A percentile compares a stretch with the other conserved stretches of the same genome.
phyloP scores from a whole-genome alignment of 2,797 vertebrate genomes.

The Acanthornis magna region DNA sequence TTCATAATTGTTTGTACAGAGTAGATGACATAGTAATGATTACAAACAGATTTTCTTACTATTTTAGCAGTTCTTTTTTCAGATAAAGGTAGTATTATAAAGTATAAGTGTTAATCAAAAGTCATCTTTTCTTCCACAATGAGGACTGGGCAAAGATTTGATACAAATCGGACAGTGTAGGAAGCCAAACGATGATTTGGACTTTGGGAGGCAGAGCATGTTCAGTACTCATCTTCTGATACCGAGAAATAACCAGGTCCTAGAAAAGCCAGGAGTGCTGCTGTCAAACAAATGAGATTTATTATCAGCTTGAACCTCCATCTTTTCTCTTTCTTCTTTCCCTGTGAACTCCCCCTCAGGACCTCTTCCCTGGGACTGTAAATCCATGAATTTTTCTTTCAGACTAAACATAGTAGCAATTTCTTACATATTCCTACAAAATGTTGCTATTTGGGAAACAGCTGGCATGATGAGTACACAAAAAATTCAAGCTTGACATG shows the following conservation, averaged over 20 bases:
- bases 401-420: neutral
- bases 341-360: neutral
- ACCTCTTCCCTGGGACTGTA: neutral
- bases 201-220: neutral
- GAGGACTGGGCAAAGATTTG: neutral
- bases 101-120: neutral
- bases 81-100: neutral
- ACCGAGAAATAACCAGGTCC: neutral
- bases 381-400: neutral
- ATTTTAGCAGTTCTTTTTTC: neutral
- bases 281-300: neutral
- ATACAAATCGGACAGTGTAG: neutral
- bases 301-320: neutral
- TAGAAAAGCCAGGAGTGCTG: neutral
- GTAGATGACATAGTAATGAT: neutral
- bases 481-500: neutral
- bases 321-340: neutral
- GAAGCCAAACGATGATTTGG: neutral
- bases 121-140: fast-evolving
- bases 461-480: neutral
- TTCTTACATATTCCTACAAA: neutral
- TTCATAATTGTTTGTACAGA: neutral
- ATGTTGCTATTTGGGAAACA: neutral
- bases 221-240: neutral
- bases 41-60: neutral